Conservation (phyloP, 2,113 vertebrate species). For the Oreochromis spilurus region DNA sequence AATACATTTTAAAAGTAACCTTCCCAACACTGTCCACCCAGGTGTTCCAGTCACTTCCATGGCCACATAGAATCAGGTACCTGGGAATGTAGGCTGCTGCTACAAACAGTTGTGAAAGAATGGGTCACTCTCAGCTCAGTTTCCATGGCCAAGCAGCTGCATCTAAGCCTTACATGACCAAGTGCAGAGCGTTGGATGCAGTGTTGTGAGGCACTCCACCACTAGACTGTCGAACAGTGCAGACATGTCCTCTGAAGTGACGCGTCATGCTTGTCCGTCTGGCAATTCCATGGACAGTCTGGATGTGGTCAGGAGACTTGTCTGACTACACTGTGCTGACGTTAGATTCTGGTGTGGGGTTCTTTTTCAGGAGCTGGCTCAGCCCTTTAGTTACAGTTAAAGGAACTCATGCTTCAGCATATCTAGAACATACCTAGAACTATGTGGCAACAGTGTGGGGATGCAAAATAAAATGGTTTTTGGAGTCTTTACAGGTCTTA, state of each 20-base stretch:
- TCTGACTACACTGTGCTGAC: not conserved
- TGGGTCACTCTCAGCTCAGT: not conserved
- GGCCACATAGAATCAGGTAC: not conserved
- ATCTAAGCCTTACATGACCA: not conserved
- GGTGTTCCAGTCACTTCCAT: not conserved
- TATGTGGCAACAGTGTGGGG: not conserved
- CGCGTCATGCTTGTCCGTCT: not conserved
- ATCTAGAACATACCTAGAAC: not conserved
- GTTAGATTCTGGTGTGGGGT: not conserved
- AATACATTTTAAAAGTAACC: too few species aligned
- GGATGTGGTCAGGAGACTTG: not conserved
- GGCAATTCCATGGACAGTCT: not conserved
- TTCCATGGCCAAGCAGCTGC: not conserved
- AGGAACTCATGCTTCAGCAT: not conserved
- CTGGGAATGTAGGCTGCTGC: not conserved
- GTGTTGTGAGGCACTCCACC: not conserved
- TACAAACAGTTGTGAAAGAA: not conserved
- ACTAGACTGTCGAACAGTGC: not conserved
- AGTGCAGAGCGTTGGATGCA: not conserved
- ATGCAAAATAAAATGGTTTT: not conserved
- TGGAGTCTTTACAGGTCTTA: fast-evolving
- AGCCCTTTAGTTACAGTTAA: not conserved
- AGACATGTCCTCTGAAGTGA: not conserved
- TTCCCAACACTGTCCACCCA: too few species aligned
- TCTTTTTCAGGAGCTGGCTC: not conserved